Evolutionary conservation across 1,140 invertebrate species (phyloP), one percentile per base, ranked within the genome.

Genomic region (Heliconius melpomene): DNA sequence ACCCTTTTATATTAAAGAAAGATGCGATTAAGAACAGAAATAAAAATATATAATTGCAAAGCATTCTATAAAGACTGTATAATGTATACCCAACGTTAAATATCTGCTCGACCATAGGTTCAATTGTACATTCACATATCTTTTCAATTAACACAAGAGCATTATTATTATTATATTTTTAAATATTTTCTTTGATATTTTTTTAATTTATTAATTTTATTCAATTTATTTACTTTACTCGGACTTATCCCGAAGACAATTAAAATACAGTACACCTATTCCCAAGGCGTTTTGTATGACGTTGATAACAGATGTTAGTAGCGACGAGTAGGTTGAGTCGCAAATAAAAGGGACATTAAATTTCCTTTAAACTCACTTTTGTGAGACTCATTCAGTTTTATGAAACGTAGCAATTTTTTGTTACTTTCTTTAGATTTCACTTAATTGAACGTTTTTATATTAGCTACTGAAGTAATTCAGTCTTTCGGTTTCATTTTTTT

Each of bases 261-360:
- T 38, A 20, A 40, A 60, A 7, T 13, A 66, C 23, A n/a, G 75
- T 80, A 2, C 29, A 20, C 52, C 75, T 77, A 77, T 13, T 26
- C 23, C 74, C n/a, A 26, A 76, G 75, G 50, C 75, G 79, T 80
- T 80, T 80, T 80, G 79, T 80, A 80, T 80, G 79, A 80, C 79
- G 79, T 80, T 80, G 75, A 80, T 80, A 80, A 77, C 79, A 80
- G 79, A 80, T 80, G 79, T 80, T 80, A 52, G 75, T 3, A 70
- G 75, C 75, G 32, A 29, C 60, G 26, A 29, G 26, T 66, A 80
- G 50, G 75, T 77, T 74, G 74, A 72, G 66, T 80, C 72, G 36
- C 40, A 80, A 80, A 77, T 80, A 80, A 60, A 80, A 77, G 54
- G 36, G 79, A 80, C 77, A 80, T 80, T 77, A 80, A 80, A 80